Evolutionary conservation across 2,888 invertebrate species (phyloP), one percentile per base, ranked within the genome.

Genomic region (Oxycera nigricornis): DNA sequence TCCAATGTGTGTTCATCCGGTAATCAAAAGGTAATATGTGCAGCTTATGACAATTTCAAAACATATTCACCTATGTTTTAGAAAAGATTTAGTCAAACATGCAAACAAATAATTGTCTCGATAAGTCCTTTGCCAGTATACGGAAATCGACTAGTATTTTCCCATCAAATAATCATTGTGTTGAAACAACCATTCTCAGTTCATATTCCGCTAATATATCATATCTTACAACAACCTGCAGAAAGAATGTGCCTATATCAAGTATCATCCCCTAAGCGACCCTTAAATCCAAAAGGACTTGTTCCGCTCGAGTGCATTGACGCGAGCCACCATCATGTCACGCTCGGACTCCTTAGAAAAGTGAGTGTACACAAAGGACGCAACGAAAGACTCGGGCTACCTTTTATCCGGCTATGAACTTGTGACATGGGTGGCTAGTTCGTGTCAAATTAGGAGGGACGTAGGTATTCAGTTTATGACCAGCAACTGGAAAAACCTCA

Each of bases 401-500:
- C 39, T 62, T 62, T 39, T 67, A 46, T 28, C 46, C 31, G 41
- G 24, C 41, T 67, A 22, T 41, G 67, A 67, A 41, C 46, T 67
- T 67, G n/a, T 67, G 67, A 67, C 46, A 67, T 67, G 67, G 67
- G 67, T 67, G 67, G 67, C 67, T 46, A 67, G 46, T 41, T 67
- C 46, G n/a, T 46, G 67, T 67, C 67, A 67, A 46, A 67, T 46
- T 67, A 67, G 46, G 24, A 67, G 28, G 28, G 67, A 28, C n/a
- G n/a, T n/a, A n/a, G 26, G 28, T 46, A 46, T 26, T 14, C 46
- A 26, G 9, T 28, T 67, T 28, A n/a, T 46, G n/a, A 31, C 14
- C 7, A 20, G 6, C 14, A 61, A 61, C 30, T 30, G 30, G n/a
- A 61, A 61, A 31, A 46, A 46, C 17, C 46, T 14, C 46, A 3